Evolutionary conservation across 2,888 invertebrate species (phyloP).

Genomic region (Scaptomyza flava): DNA sequence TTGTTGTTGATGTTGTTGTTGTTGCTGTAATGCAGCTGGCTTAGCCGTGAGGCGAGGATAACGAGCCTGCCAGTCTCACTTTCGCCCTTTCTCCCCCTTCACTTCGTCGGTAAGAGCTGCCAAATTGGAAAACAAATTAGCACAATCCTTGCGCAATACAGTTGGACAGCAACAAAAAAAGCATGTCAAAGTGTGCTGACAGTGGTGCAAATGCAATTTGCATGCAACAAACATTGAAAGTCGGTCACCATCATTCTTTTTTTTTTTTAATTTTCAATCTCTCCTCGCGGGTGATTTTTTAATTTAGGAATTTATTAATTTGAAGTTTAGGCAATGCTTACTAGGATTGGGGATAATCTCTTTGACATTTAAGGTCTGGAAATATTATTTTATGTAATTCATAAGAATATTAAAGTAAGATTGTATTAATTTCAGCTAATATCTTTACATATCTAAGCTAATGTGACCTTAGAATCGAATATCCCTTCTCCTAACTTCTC

Average conservation of each 20-base stretch:
- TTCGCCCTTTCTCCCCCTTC: conserved; percentile 3
- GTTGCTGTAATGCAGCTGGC: conserved; percentile 41
- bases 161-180: conserved; percentile 14
- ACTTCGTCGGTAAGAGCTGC: conserved; percentile 34
- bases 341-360: background rate
- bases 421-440: no score
- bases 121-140: conserved; percentile 75
- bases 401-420: no score
- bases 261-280: no score
- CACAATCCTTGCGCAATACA: conserved; percentile 63
- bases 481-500: background rate
- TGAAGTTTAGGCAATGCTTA: background rate
- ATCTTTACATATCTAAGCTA: no score
- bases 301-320: no score
- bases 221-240: conserved; percentile 16
- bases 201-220: conserved; percentile 51
- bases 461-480: no score
- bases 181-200: conserved; percentile 31
- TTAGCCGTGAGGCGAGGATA: conserved; percentile 41
- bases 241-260: no score
- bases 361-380: background rate
- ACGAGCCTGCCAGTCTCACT: conserved; percentile 36
- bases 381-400: no score
- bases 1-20: conserved; percentile 19
- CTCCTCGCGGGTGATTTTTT: no score